These are phyloP conservation scores for Phylloscopus collybita DNA, from an alignment of 2,797 vertebrate species.

Conservation along the genomic window DNA sequence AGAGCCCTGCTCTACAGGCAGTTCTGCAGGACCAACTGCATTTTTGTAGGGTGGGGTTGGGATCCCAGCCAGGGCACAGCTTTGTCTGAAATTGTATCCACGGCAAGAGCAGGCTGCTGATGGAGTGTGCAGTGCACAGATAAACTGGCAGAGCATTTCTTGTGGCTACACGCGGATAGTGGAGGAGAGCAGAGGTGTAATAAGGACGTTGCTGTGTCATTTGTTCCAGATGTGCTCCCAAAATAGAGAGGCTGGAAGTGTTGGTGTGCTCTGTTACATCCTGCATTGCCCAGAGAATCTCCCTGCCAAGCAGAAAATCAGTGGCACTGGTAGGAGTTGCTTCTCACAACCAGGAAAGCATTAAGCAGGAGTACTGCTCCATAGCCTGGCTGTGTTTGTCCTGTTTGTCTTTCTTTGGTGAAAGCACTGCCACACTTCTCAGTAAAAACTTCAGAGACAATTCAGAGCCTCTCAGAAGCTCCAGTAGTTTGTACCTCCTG, in stretches of 20 bases:
- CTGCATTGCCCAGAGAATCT: neutral
- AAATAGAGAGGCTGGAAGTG: neutral
- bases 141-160: accelerated
- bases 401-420: neutral
- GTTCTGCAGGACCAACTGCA: conserved; percentile 9
- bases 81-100: neutral
- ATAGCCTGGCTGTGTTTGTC: neutral
- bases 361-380: neutral
- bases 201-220: accelerated
- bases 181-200: neutral
- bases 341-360: neutral
- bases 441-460: neutral
- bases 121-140: neutral
- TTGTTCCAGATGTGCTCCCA: neutral
- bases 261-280: neutral
- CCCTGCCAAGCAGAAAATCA: neutral
- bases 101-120: neutral
- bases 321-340: accelerated
- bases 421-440: neutral
- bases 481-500: neutral
- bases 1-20: neutral
- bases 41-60: conserved; percentile 15
- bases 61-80: neutral
- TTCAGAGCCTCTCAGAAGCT: neutral
- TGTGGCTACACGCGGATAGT: neutral